Base-by-base conservation (phyloP, 2,113 vertebrate species). In the Gambusia affinis region DNA sequence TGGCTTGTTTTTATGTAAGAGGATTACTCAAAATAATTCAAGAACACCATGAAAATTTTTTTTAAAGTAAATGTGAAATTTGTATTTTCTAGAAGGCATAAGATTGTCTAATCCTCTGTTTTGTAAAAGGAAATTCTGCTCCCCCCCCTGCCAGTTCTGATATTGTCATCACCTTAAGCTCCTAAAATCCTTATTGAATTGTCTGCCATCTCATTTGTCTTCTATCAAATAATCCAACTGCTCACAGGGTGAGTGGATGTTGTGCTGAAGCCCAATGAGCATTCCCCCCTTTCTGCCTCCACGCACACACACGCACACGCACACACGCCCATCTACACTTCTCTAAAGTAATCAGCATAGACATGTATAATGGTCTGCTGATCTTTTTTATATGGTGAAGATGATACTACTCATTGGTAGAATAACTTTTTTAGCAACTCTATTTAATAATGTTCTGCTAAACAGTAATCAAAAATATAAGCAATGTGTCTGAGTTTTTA, bases 171-270 rank as follows among this genome's bases (percentile, higher is more conserved):
- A 78, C 79, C 82, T 80, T 60, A 76, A 86, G 85, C 80, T 57
- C 79, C 75, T 67, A 70, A 87, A 87, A 85, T 80, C 88, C 83
- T 88, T 86, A 87, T 87, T 88, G 90, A 91, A 87, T 90, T 85
- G 81, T 83, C 75, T 83, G 72, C 81, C 79, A 33, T 88, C 80
- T 89, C 82, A 51, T 90, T 85, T 90, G 77, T 86, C 85, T 89
- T 83, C 87, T 87, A 73, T 91, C 81, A 86, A 89, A 89, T 91
- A 91, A 91, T 78, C 79, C 70, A 44, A 79, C 72, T 64, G 72
- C 85, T 87, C 65, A 76, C 80, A 82, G 78, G 61, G 76, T 60
- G 54, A 73, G 76, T 65, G 79, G 66, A 64, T 85, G 76, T 78
- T 69, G 70, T 47, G 76, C 67, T 54, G 22, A 37, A 82, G 80